Base-by-base conservation (phyloP, 2,888 invertebrate genomes). In the Drosophila austrosaltans region DNA sequence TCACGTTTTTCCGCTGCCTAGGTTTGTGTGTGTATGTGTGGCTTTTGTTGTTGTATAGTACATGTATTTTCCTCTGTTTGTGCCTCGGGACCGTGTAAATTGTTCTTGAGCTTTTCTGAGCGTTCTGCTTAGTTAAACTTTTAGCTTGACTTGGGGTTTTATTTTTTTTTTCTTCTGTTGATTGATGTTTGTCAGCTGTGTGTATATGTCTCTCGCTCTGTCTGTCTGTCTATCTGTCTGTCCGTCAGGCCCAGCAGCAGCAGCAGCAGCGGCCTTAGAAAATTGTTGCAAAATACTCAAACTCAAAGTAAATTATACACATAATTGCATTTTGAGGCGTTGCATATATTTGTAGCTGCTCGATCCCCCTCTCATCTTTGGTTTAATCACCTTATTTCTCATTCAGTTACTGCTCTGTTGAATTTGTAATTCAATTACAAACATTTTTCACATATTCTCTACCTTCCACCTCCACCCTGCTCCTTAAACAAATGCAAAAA, bases 101-200 rank as follows among this genome's bases (percentile, higher is more conserved):
- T 78, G 82, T 86, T 88, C 82, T 84, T 84, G 68, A 74, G 85
- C 72, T 79, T 75, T 64, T 61, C 62, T 56, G 54, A 80, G 65
- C 80, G 89, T 84, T 84, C 85, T 89, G 89, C 87, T 89, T 74
- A 88, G 84, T 76, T 82, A 74, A 77, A 76, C 84, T 79, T 72
- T 60, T 36, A 66, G 71, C 54, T 69, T 66, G 68, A 58, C 54
- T 44, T 68, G 60, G 61, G 63, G 58, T 54, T 67, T 53, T 69
- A 59, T 58, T 60, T 54, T 67, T 40, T 71, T 54, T 53, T 70
- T 60, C 54, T 71, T 54, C 42, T 70, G 67, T 66, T 82, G 81
- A 85, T 82, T 81, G 81, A 81, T 81, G 81, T 79, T 81, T 81
- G 81, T 81, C 84, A 81, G 81, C 81, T 84, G 81, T 66, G 69